Conservation (phyloP, 2,888 invertebrate species). For the Torymus aiolomorphi region DNA sequence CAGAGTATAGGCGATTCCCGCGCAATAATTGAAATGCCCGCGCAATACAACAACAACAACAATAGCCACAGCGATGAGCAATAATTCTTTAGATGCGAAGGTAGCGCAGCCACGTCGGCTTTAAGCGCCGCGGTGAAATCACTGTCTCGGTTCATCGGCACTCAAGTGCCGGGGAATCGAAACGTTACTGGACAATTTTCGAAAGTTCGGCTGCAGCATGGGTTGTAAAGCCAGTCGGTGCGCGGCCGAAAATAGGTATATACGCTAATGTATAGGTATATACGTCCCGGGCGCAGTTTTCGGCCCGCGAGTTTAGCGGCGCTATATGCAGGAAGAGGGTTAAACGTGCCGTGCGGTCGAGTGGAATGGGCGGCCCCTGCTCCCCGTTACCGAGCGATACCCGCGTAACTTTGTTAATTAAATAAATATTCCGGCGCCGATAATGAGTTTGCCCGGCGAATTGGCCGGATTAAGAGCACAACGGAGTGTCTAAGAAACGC, state of each 20-base stretch:
- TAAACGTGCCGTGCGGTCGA: slow-evolving; percentile 41
- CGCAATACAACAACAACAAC: no score
- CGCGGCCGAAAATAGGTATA: slow-evolving; percentile 4
- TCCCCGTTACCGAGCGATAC: slow-evolving; percentile 18
- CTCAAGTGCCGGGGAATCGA: slow-evolving; percentile 38
- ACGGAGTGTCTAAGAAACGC: background rate
- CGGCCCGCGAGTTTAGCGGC: slow-evolving; percentile 20
- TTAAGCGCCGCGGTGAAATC: slow-evolving; percentile 43
- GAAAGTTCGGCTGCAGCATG: slow-evolving; percentile 37
- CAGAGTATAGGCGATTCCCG: no score
- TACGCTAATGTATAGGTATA: background rate
- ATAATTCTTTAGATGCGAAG: slow-evolving; percentile 18
- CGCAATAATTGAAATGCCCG: no score
- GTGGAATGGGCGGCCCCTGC: slow-evolving; percentile 19
- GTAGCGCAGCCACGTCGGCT: slow-evolving; percentile 1
- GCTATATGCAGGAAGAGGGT: slow-evolving; percentile 2
- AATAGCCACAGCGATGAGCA: background rate
- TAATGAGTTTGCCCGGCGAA: slow-evolving; percentile 27
- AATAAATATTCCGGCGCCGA: slow-evolving; percentile 41
- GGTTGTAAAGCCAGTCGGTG: slow-evolving; percentile 19
- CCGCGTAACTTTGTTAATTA: slow-evolving; percentile 49
- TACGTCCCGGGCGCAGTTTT: slow-evolving; percentile 14
- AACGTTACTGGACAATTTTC: slow-evolving; percentile 52
- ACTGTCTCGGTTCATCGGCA: slow-evolving; percentile 34
- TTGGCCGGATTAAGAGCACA: slow-evolving; percentile 6